phyloP scores from a whole-genome alignment of 2,797 vertebrate genomes.

The Spizella passerina region DNA sequence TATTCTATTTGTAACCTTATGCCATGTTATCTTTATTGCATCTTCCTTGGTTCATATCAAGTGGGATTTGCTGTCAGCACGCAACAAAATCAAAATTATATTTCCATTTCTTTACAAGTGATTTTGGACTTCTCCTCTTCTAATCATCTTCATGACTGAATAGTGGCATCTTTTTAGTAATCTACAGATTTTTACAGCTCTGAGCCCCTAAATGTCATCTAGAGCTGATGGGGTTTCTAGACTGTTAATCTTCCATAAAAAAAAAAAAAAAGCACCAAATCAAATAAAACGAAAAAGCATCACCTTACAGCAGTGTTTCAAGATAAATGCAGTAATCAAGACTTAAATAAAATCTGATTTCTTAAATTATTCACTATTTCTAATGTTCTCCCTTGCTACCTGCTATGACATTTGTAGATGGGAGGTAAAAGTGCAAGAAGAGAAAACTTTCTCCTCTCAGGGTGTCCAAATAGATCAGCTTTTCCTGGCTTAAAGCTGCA shows the following conservation, averaged over 20 bases:
- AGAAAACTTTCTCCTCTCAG: background rate
- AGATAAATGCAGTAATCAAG: background rate
- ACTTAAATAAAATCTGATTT: background rate
- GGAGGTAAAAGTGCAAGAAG: background rate
- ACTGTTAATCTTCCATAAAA: background rate
- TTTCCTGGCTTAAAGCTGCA: background rate
- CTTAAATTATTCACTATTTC: background rate
- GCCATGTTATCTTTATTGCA: background rate
- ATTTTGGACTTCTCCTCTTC: background rate
- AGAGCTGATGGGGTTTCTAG: background rate
- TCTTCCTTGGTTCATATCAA: background rate
- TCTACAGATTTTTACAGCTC: background rate
- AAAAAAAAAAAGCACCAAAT: background rate
- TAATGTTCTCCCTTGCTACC: background rate
- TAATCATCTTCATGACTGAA: background rate
- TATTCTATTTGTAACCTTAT: constrained; percentile 36
- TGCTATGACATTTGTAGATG: background rate
- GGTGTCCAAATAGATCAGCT: background rate
- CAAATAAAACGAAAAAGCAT: background rate
- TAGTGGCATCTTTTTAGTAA: background rate
- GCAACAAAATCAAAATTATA: background rate
- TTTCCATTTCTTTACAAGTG: background rate
- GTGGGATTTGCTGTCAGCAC: background rate
- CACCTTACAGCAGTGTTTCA: background rate
- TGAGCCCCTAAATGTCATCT: background rate